Base-by-base conservation (phyloP, 2,888 invertebrate species). In the Drosophila yooni region DNA sequence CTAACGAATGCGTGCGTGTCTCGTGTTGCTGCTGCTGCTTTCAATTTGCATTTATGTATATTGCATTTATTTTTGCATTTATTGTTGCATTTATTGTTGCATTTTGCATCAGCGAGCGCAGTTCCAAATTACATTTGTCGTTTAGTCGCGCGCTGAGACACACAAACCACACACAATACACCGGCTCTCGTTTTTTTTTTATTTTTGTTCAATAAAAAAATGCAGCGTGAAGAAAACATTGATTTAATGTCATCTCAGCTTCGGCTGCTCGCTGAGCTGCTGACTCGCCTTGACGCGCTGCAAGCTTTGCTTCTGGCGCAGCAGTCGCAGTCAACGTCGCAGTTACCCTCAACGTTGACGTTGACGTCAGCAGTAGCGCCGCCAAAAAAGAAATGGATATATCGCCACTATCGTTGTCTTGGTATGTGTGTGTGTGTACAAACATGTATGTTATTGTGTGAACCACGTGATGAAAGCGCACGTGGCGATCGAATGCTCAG, bases 381-480 rank as follows among this genome's bases (percentile, higher is more conserved):
- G 29, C 70, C 70, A 52, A 70, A 76, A 72, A 84, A 70, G 48
- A 74, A 82, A 72, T 76, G 76, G 76, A 70, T 84, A 50, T 52
- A 75, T 61, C 61, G 76, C 27, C 74, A 77, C 29, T 82, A 70
- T 64, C n/a, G 38, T 15, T 63, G 48, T 15, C 63, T 63, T 53
- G 67, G 79, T 75, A 71, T 73, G 68, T 43, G 48, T 61, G 25
- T 33, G n/a, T 27, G 34, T 27, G 27, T 21, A 15, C 25, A 15
- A 11, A 33, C 59, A 38, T 52, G 36, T 18, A 36, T 54, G 36
- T 2, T 18, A 25, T 18, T 34, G 21, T 13, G 33, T 38, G 36
- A 59, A 74, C 79, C 77, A 77, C 74, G 77, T 77, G 76, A 77
- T 70, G 27, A 65, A 79, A 74, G 70, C 63, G 75, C 79, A 77